Evolutionary conservation across 2,888 invertebrate species (phyloP), one percentile per base, ranked within the genome.

Genomic region (Fragum fragum): DNA sequence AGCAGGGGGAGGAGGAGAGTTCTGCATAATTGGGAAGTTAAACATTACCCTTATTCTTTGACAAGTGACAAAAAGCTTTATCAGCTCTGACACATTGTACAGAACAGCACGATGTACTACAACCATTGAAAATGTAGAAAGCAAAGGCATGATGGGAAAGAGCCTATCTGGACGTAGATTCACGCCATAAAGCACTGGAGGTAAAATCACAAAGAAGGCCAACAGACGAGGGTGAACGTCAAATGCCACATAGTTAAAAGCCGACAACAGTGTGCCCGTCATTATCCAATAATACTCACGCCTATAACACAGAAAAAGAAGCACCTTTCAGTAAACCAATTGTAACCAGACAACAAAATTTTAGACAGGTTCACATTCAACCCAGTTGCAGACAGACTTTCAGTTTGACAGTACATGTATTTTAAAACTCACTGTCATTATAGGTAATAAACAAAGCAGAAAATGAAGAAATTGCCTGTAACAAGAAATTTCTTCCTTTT

Each of bases 141-240:
- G 18, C 68, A 86, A 26, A 16, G 86, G 79, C 6, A 87, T 21
- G 57, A 72, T 72, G 0, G 70, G 52, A 59, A 77, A 89, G 18
- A 89, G 70, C 16, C 36, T 39, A 18, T 78, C 63, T 16, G 87
- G 75, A 3, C 72, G 79, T 16, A 87, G 59, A 29, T 66, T 21
- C 18, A 23, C 55, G n/a, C 83, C 81, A 26, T 73, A 28, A 3
- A 86, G 32, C 3, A 76, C 76, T 6, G 75, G 61, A 2, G 81
- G 59, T 3, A 87, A 63, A 9, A 85, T 29, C 23, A 83, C 42
- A 47, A 73, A 68, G 63, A 42, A 73, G 39, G 73, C 76, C 66
- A 87, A 52, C 1, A 85, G 42, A 7, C 84, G 82, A 2, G 86
- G 84, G 53, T 74, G 68, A 2, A 74, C 69, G 55, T 79, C 79